Base-by-base conservation (phyloP, 2,113 vertebrate species). In the Vicugna pacos region DNA sequence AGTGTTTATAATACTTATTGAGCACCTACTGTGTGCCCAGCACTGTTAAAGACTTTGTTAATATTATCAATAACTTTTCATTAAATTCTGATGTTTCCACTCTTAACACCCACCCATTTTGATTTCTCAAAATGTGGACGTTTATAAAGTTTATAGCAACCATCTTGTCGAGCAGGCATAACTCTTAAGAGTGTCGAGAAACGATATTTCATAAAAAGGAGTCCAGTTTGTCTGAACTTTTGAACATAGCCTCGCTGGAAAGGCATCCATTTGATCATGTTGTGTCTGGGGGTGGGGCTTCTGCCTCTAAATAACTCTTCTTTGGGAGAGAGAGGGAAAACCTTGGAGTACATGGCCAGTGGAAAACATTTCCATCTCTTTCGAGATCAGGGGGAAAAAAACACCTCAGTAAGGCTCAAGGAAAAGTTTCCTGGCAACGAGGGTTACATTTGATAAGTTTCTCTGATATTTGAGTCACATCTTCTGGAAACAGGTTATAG, bases 71-170 rank as follows among this genome's bases (percentile, higher is more conserved):
- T 85, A 83, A 94, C 0, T 28, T 92, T 89, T 52, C 38, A 32
- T 42, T 94, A 58, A 62, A 96, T 95, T 95, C 54, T 50, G 62
- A 96, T 52, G 69, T 97, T 97, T 92, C 38, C 54, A 4, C 35
- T 91, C 22, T 86, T 93, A 72, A 94, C 35, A 54, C 73, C 26
- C 54, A 92, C 35, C 69, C 28, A 42, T 42, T 42, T 0, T 92
- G 28, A 70, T 60, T 94, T 89, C 94, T 87, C 60, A 79, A 90
- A 92, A 60, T 69, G 67, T 8, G 24, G 28, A 91, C 14, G 58
- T 48, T 85, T 60, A 65, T 17, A 17, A 80, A 52, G 58, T 54
- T 89, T 54, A 65, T 60, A 65, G 75, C 20, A 54, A 77, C 58
- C 30, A 64, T 86, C 46, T 94, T 70, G 20, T 75, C 48, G 80